Evolutionary conservation across 2,888 invertebrate species (phyloP).

Genomic region (Hipparchia semele): DNA sequence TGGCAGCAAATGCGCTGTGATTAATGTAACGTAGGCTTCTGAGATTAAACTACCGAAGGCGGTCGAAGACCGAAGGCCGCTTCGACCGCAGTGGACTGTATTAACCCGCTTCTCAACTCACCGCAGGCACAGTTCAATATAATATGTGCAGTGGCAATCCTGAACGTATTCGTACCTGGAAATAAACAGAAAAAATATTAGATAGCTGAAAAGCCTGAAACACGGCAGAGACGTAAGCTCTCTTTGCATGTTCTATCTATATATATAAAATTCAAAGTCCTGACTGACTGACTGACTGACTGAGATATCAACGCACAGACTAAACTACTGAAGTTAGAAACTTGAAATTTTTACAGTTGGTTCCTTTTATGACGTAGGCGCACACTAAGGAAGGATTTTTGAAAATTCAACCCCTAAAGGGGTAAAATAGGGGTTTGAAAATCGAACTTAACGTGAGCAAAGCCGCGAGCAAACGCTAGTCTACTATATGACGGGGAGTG

Average conservation of each 20-base stretch:
- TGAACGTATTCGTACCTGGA: slow-evolving; percentile 2
- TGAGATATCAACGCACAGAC: no score
- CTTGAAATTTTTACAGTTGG: no score
- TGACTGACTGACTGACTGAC: neutral
- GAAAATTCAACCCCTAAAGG: no score
- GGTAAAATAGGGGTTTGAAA: no score
- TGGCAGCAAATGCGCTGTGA: slow-evolving; percentile 1
- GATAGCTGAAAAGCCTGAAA: neutral
- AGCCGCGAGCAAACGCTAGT: no score
- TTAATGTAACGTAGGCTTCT: slow-evolving; percentile 15
- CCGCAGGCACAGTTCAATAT: neutral
- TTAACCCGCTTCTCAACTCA: neutral
- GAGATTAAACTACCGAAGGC: slow-evolving; percentile 23
- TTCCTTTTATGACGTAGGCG: no score
- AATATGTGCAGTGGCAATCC: neutral
- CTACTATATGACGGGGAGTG: no score
- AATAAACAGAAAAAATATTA: neutral
- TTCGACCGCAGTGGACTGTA: slow-evolving; percentile 6
- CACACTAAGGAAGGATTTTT: no score
- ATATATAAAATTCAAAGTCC: no score
- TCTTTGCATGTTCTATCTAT: no score
- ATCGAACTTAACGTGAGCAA: no score
- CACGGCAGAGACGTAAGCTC: no score
- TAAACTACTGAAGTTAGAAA: neutral
- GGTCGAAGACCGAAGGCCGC: neutral